Percentiles rank a stretch among this genome's conserved stretches.
These are phyloP conservation scores for Caenorhabditis japonica DNA, from an alignment of 2,888 invertebrate genomes.

Conservation along the genomic window DNA sequence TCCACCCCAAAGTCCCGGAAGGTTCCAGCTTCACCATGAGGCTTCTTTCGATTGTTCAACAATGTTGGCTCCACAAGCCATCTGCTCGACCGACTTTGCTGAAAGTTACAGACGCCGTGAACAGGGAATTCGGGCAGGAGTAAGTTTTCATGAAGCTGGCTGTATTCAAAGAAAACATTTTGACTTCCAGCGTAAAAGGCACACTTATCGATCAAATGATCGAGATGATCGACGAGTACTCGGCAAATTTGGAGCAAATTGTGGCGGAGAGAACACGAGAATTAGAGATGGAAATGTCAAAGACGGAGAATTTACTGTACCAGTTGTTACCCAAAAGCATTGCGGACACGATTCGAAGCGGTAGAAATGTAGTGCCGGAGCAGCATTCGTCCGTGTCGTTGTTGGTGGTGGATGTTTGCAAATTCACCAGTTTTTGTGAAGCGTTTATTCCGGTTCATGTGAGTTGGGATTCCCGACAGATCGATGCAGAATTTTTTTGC, in stretches of 20 bases:
- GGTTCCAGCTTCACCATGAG: conserved; percentile 53
- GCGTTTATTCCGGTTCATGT: conserved; percentile 65
- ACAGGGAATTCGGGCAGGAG: conserved; percentile 64
- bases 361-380: conserved; percentile 53
- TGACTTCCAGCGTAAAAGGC: conserved; percentile 57
- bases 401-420: conserved; percentile 63
- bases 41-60: conserved; percentile 59
- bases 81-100: conserved; percentile 54
- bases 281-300: conserved; percentile 54
- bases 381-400: conserved; percentile 59
- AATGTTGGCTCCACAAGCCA: conserved; percentile 58
- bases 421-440: conserved; percentile 63
- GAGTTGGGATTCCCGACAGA: too few species aligned
- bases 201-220: conserved; percentile 68
- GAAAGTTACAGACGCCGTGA: conserved; percentile 62
- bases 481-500: too few species aligned
- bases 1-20: conserved; percentile 56
- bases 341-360: conserved; percentile 58
- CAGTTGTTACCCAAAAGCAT: conserved; percentile 61
- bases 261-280: conserved; percentile 62
- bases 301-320: conserved; percentile 60
- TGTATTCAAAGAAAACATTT: neutral
- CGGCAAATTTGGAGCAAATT: conserved; percentile 63
- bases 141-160: conserved; percentile 12
- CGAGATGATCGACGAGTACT: conserved; percentile 67